Percentiles rank a stretch among this genome's conserved stretches.
Conservation (phyloP, 1,140 invertebrate species). For the Camponotus floridanus region DNA sequence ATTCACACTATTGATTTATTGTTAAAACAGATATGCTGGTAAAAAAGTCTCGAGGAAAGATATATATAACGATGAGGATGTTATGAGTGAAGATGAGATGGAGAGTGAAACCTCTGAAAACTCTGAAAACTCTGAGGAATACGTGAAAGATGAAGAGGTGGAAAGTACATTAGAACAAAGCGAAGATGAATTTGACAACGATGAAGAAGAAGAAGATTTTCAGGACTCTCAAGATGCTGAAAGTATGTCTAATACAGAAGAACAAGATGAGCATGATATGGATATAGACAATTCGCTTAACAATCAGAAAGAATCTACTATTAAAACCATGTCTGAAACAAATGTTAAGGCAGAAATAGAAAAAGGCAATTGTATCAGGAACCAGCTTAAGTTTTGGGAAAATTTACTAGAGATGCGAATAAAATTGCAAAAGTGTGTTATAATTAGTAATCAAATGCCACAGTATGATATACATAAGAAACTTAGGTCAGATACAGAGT, state of each 20-base stretch:
- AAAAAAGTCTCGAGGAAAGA: slow-evolving; percentile 88
- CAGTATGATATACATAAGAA: slow-evolving; percentile 87
- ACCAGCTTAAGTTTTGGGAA: slow-evolving; percentile 94
- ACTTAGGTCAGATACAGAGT: slow-evolving; percentile 86
- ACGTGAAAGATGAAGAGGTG: slow-evolving; percentile 71
- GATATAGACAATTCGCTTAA: slow-evolving; percentile 55
- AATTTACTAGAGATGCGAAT: slow-evolving; percentile 93
- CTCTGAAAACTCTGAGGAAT: slow-evolving; percentile 61
- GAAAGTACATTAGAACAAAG: slow-evolving; percentile 70
- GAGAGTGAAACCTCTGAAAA: background rate
- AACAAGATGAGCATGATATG: slow-evolving; percentile 75
- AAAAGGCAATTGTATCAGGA: slow-evolving; percentile 92
- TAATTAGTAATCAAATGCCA: slow-evolving; percentile 92
- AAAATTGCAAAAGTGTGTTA: slow-evolving; percentile 93
- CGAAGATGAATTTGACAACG: slow-evolving; percentile 73
- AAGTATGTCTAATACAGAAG: slow-evolving; percentile 66
- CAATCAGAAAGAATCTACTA: slow-evolving; percentile 81
- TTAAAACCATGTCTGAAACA: slow-evolving; percentile 87
- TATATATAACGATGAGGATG: slow-evolving; percentile 77
- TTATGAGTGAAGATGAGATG: slow-evolving; percentile 64
- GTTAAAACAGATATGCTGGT: slow-evolving; percentile 89
- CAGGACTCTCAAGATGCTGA: slow-evolving; percentile 60
- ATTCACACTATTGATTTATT: background rate
- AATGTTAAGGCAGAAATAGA: slow-evolving; percentile 89
- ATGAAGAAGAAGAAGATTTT: slow-evolving; percentile 36